Base-by-base conservation (phyloP, 2,888 invertebrate genomes). In the Dermolepida albohirtum region DNA sequence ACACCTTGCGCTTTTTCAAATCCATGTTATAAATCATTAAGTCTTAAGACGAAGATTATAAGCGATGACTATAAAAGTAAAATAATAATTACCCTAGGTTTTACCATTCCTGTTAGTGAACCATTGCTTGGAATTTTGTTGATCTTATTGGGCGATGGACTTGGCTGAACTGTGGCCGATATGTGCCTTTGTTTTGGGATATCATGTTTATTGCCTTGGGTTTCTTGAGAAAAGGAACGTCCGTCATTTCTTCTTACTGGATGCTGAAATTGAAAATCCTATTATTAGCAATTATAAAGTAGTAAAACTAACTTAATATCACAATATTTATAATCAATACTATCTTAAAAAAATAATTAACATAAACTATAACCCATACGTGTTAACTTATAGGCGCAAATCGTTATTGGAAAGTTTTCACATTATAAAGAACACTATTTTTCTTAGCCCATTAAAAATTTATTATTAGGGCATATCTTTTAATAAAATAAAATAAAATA, bases 91-190 rank as follows among this genome's bases (percentile, higher is more conserved):
- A 59, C 59, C 59, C 17, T 43, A 14, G 57, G 57, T 44, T 44
- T 59, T 29, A 14, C 34, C 44, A 11, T 47, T 17, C 29, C 47
- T 7, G 44, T 29, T 27, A 59, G 5, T 8, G 59, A 59, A 47
- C 10, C 34, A 47, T 47, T 14, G 5, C 59, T 59, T 14, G 59
- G 47, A 22, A 8, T 47, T 44, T 59, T 47, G 29, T 57, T 66
- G 34, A 57, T 57, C 11, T 39, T 40, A 22, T 14, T 65, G 11
- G 69, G 69, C n/a, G n/a, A n/a, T n/a, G n/a, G n/a, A n/a, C n/a
- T n/a, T n/a, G n/a, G n/a, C 39, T 65, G 65, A 22, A 64, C 51
- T 47, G 52, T 66, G 11, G 69, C 55, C 0, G 69, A 65, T 50
- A 52, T 17, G 39, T 69, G 69, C 22, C 69, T 47, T 27, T 66